Percentiles rank a stretch among this genome's conserved stretches.
Evolutionary conservation across 2,113 vertebrate genomes (phyloP).

Genomic region (Girardinichthys multiradiatus): DNA sequence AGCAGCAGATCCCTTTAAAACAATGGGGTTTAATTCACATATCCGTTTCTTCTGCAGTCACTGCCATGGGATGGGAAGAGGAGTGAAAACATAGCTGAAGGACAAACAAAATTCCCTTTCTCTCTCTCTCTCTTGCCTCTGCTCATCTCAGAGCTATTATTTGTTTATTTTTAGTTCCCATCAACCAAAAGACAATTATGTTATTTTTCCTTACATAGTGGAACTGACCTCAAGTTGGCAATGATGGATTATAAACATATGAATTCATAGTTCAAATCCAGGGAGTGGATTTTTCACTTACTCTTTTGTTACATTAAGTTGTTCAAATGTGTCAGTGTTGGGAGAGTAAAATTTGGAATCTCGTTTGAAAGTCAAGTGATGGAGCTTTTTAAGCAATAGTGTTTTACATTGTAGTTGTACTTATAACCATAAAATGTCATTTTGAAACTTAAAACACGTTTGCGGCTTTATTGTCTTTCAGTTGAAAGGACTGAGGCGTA

Average conservation of each 20-base stretch:
- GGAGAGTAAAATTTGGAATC: not conserved
- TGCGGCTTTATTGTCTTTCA: not conserved
- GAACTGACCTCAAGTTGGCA: constrained; percentile 61
- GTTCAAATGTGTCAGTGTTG: not conserved
- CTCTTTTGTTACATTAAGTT: not conserved
- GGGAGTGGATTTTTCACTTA: not conserved
- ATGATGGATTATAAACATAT: constrained; percentile 42
- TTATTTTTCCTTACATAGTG: constrained; percentile 72
- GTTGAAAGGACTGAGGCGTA: no score
- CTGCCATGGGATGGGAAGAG: constrained; percentile 70
- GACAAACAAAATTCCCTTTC: constrained; percentile 74
- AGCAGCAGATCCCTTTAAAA: constrained; percentile 76
- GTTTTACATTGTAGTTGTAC: not conserved
- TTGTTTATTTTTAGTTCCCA: constrained; percentile 81
- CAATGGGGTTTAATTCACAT: constrained; percentile 83
- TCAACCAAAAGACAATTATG: constrained; percentile 79
- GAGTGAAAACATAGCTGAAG: constrained; percentile 74
- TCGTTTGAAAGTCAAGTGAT: not conserved
- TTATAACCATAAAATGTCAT: not conserved
- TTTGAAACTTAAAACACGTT: not conserved
- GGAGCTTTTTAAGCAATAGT: not conserved
- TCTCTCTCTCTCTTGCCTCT: constrained; percentile 65
- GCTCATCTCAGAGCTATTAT: constrained; percentile 81
- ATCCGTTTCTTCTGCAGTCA: constrained; percentile 79
- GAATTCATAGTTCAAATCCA: constrained; percentile 33